Evolutionary conservation across 2,797 vertebrate genomes (phyloP).

Genomic region (Anguilla anguilla): DNA sequence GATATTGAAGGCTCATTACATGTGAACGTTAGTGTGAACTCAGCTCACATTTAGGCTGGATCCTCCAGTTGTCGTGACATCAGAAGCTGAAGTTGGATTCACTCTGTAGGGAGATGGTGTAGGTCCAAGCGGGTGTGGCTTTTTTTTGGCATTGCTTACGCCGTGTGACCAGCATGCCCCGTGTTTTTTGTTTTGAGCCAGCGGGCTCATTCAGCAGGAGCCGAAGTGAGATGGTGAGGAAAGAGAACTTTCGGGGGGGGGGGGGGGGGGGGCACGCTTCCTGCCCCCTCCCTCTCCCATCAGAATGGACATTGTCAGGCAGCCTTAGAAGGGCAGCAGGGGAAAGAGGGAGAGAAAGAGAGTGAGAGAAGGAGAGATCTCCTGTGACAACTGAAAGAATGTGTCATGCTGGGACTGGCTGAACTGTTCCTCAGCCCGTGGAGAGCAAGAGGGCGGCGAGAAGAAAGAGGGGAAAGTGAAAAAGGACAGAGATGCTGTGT

Average conservation of each 20-base stretch:
- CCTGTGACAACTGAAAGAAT: constrained; percentile 79
- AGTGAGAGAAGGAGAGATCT: constrained; percentile 46
- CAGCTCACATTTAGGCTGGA: not conserved
- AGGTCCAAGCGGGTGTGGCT: constrained; percentile 47
- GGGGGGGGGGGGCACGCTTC: constrained; percentile 34
- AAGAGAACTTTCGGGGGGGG: constrained; percentile 57
- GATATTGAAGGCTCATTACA: not conserved
- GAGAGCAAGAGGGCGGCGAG: constrained; percentile 31
- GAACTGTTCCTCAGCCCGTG: constrained; percentile 48
- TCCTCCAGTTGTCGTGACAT: constrained; percentile 5
- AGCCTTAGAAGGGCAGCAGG: constrained; percentile 66
- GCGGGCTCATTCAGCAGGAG: constrained; percentile 61
- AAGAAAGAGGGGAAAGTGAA: constrained; percentile 43
- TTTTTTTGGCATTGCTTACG: constrained; percentile 20
- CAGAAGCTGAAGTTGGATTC: constrained; percentile 42
- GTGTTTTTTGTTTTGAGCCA: constrained; percentile 49
- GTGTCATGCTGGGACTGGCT: constrained; percentile 68
- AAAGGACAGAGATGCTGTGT: constrained; percentile 33
- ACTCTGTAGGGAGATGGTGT: constrained; percentile 46
- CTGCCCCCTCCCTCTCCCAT: constrained; percentile 42
- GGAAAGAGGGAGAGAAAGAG: constrained; percentile 49
- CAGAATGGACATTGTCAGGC: constrained; percentile 57
- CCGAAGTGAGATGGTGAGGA: constrained; percentile 64
- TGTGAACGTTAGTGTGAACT: not conserved
- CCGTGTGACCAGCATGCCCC: constrained; percentile 37